Percentiles rank a stretch among this genome's conserved stretches.
These are phyloP conservation scores for Hippocampus mohnikei DNA, from an alignment of 2,113 vertebrate species.

Conservation along the genomic window DNA sequence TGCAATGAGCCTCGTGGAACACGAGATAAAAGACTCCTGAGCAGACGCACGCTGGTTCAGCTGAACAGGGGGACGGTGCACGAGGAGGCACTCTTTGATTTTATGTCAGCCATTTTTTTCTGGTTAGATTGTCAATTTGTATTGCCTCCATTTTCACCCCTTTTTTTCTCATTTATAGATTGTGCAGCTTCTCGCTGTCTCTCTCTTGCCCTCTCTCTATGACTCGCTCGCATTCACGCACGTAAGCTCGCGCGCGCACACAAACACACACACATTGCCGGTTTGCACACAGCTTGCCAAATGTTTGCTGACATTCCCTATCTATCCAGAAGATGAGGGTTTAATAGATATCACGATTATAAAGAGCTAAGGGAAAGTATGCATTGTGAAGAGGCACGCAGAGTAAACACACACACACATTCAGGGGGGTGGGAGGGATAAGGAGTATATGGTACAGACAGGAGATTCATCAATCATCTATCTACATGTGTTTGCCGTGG, in stretches of 20 bases:
- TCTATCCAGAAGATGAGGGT: slow-evolving; percentile 56
- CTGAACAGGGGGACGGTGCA: slow-evolving; percentile 10
- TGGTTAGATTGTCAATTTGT: slow-evolving; percentile 53
- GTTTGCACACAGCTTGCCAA: slow-evolving; percentile 32
- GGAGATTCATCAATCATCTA: slow-evolving; percentile 1
- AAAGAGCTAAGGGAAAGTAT: slow-evolving; percentile 38
- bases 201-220: not conserved
- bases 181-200: slow-evolving; percentile 15
- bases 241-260: not conserved
- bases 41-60: slow-evolving; percentile 17
- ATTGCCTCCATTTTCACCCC: slow-evolving; percentile 47
- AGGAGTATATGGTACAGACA: not conserved
- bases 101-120: slow-evolving; percentile 60
- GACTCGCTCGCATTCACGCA: not conserved
- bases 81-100: slow-evolving; percentile 47
- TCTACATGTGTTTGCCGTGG: not conserved
- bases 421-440: not conserved
- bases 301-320: slow-evolving; percentile 55
- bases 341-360: slow-evolving; percentile 64
- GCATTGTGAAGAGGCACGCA: not conserved
- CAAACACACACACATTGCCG: not conserved
- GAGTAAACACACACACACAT: not conserved
- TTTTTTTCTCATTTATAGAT: slow-evolving; percentile 47
- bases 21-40: slow-evolving; percentile 53
- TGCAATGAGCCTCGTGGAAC: slow-evolving; percentile 49